phyloP scores from a whole-genome alignment of 2,113 vertebrate species.

The Ochotona curzoniae region DNA sequence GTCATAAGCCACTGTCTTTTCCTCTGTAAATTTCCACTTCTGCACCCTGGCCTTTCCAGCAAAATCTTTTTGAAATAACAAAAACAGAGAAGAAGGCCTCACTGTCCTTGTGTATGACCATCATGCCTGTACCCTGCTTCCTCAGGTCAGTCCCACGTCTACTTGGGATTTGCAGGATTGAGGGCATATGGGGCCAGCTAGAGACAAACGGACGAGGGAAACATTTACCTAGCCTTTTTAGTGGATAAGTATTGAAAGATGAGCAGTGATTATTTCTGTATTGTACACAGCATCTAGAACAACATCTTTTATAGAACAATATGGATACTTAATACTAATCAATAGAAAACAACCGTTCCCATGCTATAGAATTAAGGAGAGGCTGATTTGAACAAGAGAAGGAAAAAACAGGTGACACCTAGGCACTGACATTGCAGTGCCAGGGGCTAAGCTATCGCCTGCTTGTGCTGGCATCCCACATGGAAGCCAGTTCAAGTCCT shows the following conservation, averaged over 20 bases:
- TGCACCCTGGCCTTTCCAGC: neutral
- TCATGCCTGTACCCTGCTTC: neutral
- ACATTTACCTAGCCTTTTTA: neutral
- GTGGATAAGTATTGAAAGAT: neutral
- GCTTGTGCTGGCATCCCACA: too few species aligned
- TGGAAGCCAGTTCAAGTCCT: too few species aligned
- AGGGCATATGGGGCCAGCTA: neutral
- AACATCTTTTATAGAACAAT: neutral
- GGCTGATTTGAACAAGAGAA: neutral
- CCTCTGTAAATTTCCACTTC: slow-evolving; percentile 78
- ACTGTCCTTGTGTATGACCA: neutral
- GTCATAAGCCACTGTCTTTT: slow-evolving; percentile 55
- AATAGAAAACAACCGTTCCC: neutral
- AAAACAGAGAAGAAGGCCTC: neutral
- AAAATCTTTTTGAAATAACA: slow-evolving; percentile 33
- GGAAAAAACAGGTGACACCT: neutral
- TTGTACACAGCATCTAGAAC: neutral
- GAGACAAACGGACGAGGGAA: neutral
- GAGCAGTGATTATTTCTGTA: neutral
- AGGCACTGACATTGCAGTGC: too few species aligned
- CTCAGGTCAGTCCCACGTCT: neutral
- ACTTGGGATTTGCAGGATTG: neutral
- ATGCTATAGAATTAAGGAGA: neutral
- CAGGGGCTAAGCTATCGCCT: too few species aligned
- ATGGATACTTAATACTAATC: neutral